Base-by-base conservation (phyloP, 2,888 invertebrate species). In the Acrobasis consociella region DNA sequence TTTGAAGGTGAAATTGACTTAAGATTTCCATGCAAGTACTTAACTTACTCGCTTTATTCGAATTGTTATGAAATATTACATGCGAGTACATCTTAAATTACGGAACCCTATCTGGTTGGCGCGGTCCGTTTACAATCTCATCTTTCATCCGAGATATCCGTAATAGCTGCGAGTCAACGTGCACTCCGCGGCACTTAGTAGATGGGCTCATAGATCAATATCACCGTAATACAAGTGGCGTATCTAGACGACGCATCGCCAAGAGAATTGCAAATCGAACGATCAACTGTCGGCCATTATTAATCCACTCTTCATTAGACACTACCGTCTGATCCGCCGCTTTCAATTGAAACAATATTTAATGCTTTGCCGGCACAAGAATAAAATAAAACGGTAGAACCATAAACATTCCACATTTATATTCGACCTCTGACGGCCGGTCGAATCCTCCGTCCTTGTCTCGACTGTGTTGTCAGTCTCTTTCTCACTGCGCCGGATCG, bases 361-460 rank as follows among this genome's bases (percentile, higher is more conserved):
- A 90, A 92, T 85, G 84, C 87, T 86, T 84, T 85, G 85, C 88
- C 89, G 88, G 83, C 82, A 81, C 78, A 83, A 75, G 87, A 87
- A 84, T 87, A 91, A 92, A 92, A 91, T 90, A 91, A 91, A 91
- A 91, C 91, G 89, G 91, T 90, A 90, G 89, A 91, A 87, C 89
- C 89, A 92, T 92, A 92, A 92, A 92, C 92, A 91, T 92, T 92
- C 92, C 91, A 91, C 89, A 85, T 91, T 91, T 88, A 89, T 88
- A 90, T 91, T 89, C 91, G 91, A 89, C 90, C 91, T 91, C 91
- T 88, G 88, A 78, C 83, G 85, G 86, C 81, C 87, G 86, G 82
- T 76, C 78, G 76, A 73, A 72, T 73, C 65, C 52, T 64, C 66
- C 67, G 58, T 83, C 86, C 76, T 81, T 69, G 75, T 87, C 72